Conservation (phyloP, 2,888 invertebrate species). For the Corythucha ciliata region DNA sequence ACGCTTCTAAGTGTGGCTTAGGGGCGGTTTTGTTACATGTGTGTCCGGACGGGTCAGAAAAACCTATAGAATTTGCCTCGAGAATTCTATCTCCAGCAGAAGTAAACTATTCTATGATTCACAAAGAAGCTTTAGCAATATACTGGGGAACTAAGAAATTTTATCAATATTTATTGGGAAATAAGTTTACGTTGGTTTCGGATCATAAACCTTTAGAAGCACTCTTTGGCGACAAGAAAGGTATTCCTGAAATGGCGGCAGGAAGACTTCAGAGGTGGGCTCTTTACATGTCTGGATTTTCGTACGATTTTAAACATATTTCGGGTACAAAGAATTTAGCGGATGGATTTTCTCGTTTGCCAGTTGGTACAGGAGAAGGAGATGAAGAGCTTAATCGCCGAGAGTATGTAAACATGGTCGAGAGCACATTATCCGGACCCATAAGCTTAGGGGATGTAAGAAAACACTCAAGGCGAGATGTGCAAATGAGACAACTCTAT, state of each 20-base stretch:
- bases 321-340: slow-evolving; percentile 23
- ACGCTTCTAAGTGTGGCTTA: slow-evolving; percentile 25
- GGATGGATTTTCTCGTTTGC: slow-evolving; percentile 9
- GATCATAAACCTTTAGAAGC: slow-evolving; percentile 39
- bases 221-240: slow-evolving; percentile 37
- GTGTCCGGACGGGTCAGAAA: slow-evolving; percentile 35
- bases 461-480: slow-evolving; percentile 16
- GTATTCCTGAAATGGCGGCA: slow-evolving; percentile 38
- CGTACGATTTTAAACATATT: slow-evolving; percentile 32
- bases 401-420: slow-evolving; percentile 1
- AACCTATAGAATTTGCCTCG: slow-evolving; percentile 37
- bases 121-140: slow-evolving; percentile 39
- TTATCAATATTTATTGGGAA: slow-evolving; percentile 39
- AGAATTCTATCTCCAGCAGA: slow-evolving; percentile 37
- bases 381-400: not conserved
- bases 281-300: slow-evolving; percentile 24
- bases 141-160: slow-evolving; percentile 39
- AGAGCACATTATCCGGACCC: too few species aligned
- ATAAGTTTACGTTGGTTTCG: slow-evolving; percentile 36
- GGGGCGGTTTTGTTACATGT: slow-evolving; percentile 37
- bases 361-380: not conserved
- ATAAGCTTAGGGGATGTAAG: too few species aligned
- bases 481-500: slow-evolving; percentile 6
- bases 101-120: slow-evolving; percentile 39
- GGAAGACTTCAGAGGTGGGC: slow-evolving; percentile 39